Evolutionary conservation across 1,140 invertebrate genomes (phyloP), one percentile per base, ranked within the genome.

Genomic region (Hermatobates lingyangjiaoensis): DNA sequence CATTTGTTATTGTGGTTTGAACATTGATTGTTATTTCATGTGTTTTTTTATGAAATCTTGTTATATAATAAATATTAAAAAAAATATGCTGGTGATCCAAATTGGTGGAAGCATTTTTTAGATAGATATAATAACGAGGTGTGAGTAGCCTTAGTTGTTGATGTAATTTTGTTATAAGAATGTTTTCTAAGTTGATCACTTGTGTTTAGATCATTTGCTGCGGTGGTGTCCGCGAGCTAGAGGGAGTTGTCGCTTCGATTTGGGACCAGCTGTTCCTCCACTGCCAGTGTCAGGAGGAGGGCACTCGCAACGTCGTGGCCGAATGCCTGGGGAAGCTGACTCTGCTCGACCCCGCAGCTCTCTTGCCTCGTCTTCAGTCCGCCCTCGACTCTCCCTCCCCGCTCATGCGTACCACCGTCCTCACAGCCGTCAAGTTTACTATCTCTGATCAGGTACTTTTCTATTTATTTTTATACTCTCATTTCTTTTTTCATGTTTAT

Each of bases 311-410:
- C 68, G 92, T 98, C 2, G 93, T 98, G 2, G 91, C 95, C 0
- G 95, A 98, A 71, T 98, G 95, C 66, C 71, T 98, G 34, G 95
- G 95, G 23, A 96, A 97, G 71, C 71, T 98, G 14, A 95, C 92
- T 15, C 70, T 97, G n/a, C 83, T 97, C 39, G 89, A 98, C 68
- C 92, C 93, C 0, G 71, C 74, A 38, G 78, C 77, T 50, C 68
- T 92, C 30, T 62, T 93, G 55, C 87, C 87, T 2, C 75, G 79
- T 60, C 66, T 89, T 18, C 82, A 87, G 62, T 74, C 78, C 57
- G 86, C 86, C 25, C 64, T 92, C 21, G 73, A 75, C 24, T 85
- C 81, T 0, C 70, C 77, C 0, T 91, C 89, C 18, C 77, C 87
- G 1, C 74, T 93, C 4, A 90, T 93, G 68, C 76, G 93, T 61